Evolutionary conservation across 2,888 invertebrate species (phyloP), one percentile per base, ranked within the genome.

Genomic region (Cepaea hortensis): DNA sequence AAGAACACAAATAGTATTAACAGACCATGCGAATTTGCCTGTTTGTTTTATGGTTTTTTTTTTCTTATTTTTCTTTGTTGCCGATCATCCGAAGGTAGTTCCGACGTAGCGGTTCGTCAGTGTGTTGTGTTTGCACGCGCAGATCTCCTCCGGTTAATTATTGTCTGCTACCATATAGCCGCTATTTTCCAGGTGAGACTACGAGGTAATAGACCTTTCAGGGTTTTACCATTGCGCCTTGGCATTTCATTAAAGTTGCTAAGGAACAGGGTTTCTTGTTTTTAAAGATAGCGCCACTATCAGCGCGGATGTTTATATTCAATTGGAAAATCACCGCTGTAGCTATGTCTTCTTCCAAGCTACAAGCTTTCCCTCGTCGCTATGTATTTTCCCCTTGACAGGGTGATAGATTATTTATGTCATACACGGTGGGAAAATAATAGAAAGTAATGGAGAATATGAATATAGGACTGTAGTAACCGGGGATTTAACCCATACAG

Each of bases 241-340:
- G 79, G 62, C 79, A 62, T 61, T 79, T 79, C 79, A 79, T 79
- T 79, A 79, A 35, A 62, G 62, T 79, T 79, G n/a, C 23, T 61
- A n/a, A 79, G 23, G 20, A 55, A 23, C 61, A 35, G 9, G 9
- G 7, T 15, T 35, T 11, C n/a, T 79, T 23, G n/a, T 61, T 61
- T 79, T 23, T 79, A 61, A 79, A 61, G n/a, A 35, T 62, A 35
- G 61, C 46, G 20, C 13, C 62, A 1, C 61, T 15, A 61, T 79
- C 61, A 79, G 13, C n/a, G 61, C 11, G 79, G 55, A 62, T 79
- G 79, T 61, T 79, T 79, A 15, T 23, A 62, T 79, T 79, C 79
- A 79, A 79, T 79, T 62, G 11, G 9, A 79, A 61, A 48, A 79
- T 50, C 75, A 76, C 20, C 6, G 13, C 50, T 50, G 48, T 55